These are phyloP conservation scores for Whitmania pigra DNA, from an alignment of 1,140 invertebrate genomes.

Conservation along the genomic window DNA sequence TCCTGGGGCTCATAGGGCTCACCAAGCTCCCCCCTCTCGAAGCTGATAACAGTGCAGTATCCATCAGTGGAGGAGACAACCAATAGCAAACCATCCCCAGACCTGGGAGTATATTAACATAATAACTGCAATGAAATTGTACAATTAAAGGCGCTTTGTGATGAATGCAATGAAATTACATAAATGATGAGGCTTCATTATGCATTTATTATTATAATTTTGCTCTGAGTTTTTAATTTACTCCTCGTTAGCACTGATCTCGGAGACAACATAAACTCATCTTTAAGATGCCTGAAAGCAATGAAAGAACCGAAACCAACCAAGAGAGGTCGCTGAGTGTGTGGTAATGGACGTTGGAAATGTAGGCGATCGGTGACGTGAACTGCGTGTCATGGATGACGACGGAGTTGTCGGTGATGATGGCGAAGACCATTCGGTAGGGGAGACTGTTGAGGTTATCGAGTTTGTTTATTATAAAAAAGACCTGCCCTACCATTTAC, in stretches of 20 bases:
- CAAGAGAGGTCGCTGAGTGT: conserved; percentile 79
- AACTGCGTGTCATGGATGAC: conserved; percentile 86
- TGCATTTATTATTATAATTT: too few species aligned
- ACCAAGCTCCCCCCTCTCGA: conserved; percentile 69
- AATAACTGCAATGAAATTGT: too few species aligned
- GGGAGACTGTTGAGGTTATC: conserved; percentile 48
- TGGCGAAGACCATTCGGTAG: conserved; percentile 74
- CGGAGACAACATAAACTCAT: not conserved
- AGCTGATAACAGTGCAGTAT: conserved; percentile 79
- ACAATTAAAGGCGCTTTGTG: too few species aligned
- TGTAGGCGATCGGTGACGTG: conserved; percentile 62
- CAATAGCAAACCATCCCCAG: conserved; percentile 64
- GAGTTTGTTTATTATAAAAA: too few species aligned
- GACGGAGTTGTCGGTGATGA: conserved; percentile 72
- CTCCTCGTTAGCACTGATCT: not conserved
- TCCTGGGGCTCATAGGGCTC: conserved; percentile 45
- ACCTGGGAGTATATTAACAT: conserved; percentile 46
- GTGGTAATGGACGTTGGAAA: conserved; percentile 86
- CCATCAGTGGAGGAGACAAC: conserved; percentile 86
- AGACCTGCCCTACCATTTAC: too few species aligned
- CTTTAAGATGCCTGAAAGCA: not conserved
- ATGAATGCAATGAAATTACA: too few species aligned
- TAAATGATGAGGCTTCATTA: too few species aligned
- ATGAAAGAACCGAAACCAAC: conserved; percentile 44
- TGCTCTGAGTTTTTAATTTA: too few species aligned